These are phyloP conservation scores for Amphiprion ocellaris DNA, from an alignment of 2,113 vertebrate species.

Conservation along the genomic window DNA sequence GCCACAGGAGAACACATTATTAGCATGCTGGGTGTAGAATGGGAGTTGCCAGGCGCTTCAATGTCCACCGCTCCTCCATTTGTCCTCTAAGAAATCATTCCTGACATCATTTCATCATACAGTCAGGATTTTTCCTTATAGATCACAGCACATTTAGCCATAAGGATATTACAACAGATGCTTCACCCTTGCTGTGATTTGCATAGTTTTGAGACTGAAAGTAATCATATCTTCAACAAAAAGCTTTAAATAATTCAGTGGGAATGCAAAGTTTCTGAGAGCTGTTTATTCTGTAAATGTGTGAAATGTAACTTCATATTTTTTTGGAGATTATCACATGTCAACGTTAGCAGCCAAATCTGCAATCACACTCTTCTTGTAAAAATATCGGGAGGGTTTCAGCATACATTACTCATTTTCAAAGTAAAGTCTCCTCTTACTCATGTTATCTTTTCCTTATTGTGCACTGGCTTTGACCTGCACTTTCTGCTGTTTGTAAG, in stretches of 20 bases:
- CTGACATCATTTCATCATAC: too few relatives aligned
- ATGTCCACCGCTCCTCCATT: too few relatives aligned
- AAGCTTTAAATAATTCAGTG: constrained; percentile 27
- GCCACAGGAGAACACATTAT: too few relatives aligned
- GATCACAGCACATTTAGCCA: neutral
- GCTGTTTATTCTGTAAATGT: neutral
- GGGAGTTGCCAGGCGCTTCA: too few relatives aligned
- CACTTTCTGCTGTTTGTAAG: neutral
- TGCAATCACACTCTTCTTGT: neutral
- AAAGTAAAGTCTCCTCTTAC: too few relatives aligned
- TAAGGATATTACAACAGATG: neutral
- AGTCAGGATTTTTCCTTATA: too few relatives aligned
- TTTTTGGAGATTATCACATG: constrained; percentile 4
- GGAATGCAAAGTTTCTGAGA: neutral
- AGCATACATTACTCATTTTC: neutral
- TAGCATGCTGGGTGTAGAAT: too few relatives aligned
- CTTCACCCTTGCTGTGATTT: constrained; percentile 1
- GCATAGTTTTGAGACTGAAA: constrained; percentile 22
- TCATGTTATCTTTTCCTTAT: neutral
- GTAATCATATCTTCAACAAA: constrained; percentile 27
- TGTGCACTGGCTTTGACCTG: neutral
- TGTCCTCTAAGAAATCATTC: too few relatives aligned
- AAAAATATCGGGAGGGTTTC: neutral
- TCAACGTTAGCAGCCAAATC: neutral
- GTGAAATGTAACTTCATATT: neutral